Evolutionary conservation across 2,113 vertebrate genomes (phyloP).

Genomic region (Anas platyrhynchos): DNA sequence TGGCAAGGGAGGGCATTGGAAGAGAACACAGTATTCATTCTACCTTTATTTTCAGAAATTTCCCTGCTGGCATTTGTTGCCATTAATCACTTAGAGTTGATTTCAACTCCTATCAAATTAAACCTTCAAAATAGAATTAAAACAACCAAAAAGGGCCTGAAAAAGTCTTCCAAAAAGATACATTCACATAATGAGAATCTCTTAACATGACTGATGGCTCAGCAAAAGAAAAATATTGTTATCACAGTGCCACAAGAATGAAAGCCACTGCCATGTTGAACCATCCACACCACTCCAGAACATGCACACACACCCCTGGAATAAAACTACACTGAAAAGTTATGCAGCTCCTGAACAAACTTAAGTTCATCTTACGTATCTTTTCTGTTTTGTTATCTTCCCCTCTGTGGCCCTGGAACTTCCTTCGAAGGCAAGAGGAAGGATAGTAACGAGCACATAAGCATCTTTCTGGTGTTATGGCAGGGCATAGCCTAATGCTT

Average conservation of each 20-base stretch:
- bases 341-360: background rate
- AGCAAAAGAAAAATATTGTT: background rate
- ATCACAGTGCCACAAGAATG: background rate
- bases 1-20: background rate
- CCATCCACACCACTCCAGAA: accelerated
- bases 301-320: background rate
- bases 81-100: background rate
- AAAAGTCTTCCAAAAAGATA: background rate
- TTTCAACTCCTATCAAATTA: background rate
- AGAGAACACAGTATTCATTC: background rate
- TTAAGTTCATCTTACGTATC: background rate
- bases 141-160: background rate
- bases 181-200: background rate
- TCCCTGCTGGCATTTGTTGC: background rate
- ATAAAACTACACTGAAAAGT: background rate
- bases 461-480: background rate
- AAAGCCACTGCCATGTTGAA: background rate
- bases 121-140: background rate
- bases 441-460: background rate
- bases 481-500: background rate
- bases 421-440: accelerated
- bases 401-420: background rate
- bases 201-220: background rate
- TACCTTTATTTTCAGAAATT: background rate
- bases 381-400: background rate